Evolutionary conservation across 1,140 invertebrate species (phyloP).

Genomic region (Drosophila cardini): DNA sequence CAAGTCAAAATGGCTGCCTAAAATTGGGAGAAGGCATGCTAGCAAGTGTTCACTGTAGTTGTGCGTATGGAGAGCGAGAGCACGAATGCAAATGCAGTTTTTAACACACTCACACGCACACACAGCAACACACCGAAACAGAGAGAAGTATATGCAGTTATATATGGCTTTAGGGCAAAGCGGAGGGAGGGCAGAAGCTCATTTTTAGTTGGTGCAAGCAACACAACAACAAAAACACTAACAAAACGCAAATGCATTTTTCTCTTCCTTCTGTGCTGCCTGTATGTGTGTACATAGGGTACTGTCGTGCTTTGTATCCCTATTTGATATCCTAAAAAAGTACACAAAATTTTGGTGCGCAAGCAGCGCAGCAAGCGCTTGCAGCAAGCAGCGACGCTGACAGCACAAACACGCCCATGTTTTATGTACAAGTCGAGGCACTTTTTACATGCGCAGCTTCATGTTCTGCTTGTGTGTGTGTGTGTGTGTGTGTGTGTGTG

Average conservation of each 20-base stretch:
- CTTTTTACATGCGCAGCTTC: slow-evolving; percentile 51
- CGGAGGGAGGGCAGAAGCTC: slow-evolving; percentile 29
- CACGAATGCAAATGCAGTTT: slow-evolving; percentile 61
- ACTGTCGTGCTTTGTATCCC: slow-evolving; percentile 63
- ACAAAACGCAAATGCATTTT: slow-evolving; percentile 68
- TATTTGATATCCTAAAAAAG: slow-evolving; percentile 84
- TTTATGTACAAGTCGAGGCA: slow-evolving; percentile 74
- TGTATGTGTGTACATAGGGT: slow-evolving; percentile 44
- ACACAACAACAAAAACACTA: slow-evolving; percentile 26
- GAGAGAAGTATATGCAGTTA: not conserved
- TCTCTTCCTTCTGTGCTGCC: slow-evolving; percentile 53
- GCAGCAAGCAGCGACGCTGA: slow-evolving; percentile 52
- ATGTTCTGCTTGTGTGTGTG: slow-evolving; percentile 16
- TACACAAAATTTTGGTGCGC: slow-evolving; percentile 79
- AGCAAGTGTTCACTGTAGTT: slow-evolving; percentile 33
- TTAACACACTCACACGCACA: slow-evolving; percentile 27
- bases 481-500: slow-evolving; percentile 25
- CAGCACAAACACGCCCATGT: slow-evolving; percentile 82
- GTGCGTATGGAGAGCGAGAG: slow-evolving; percentile 49
- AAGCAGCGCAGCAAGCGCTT: slow-evolving; percentile 50
- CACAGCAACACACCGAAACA: no score
- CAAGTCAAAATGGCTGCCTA: slow-evolving; percentile 58
- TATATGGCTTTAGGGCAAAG: slow-evolving; percentile 4
- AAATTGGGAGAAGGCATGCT: slow-evolving; percentile 47
- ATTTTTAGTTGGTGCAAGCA: slow-evolving; percentile 78